Evolutionary conservation across 2,113 vertebrate species (phyloP).

Genomic region (Chionodraco myersi): DNA sequence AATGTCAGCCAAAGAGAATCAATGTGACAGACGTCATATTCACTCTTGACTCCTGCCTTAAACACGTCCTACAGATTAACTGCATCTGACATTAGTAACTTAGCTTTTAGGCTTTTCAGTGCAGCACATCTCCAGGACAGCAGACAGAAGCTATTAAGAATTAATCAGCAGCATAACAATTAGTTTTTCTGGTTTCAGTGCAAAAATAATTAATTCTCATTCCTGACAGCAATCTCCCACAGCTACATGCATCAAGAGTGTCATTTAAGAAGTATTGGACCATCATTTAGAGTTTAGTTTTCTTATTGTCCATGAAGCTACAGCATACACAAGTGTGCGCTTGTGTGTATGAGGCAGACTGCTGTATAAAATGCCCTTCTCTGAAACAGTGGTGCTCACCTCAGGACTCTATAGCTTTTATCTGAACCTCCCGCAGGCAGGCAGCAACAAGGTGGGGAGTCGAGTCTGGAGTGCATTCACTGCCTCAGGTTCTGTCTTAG

Average conservation of each 20-base stretch:
- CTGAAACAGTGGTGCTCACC: slow-evolving; percentile 73
- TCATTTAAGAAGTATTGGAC: slow-evolving; percentile 11
- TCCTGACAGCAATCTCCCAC: slow-evolving; percentile 22
- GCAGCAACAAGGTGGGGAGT: slow-evolving; percentile 62
- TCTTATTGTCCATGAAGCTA: neutral
- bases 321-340: slow-evolving; percentile 2
- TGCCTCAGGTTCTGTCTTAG: slow-evolving; percentile 69
- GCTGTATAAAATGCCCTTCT: slow-evolving; percentile 60
- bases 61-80: slow-evolving; percentile 35
- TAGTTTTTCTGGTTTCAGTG: slow-evolving; percentile 50
- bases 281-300: slow-evolving; percentile 1
- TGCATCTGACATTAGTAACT: slow-evolving; percentile 50
- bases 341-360: slow-evolving; percentile 28
- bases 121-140: slow-evolving; percentile 39
- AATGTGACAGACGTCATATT: slow-evolving; percentile 29
- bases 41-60: slow-evolving; percentile 33
- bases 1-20: slow-evolving; percentile 17
- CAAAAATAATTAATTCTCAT: slow-evolving; percentile 54
- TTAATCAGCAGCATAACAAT: slow-evolving; percentile 65
- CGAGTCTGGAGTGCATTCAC: slow-evolving; percentile 58
- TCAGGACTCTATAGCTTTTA: slow-evolving; percentile 69
- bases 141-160: slow-evolving; percentile 63
- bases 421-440: slow-evolving; percentile 70
- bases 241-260: slow-evolving; percentile 35
- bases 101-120: slow-evolving; percentile 50